Percentiles rank a stretch among this genome's conserved stretches.
phyloP scores from a whole-genome alignment of 2,113 vertebrate genomes.

The Antidorcas marsupialis region DNA sequence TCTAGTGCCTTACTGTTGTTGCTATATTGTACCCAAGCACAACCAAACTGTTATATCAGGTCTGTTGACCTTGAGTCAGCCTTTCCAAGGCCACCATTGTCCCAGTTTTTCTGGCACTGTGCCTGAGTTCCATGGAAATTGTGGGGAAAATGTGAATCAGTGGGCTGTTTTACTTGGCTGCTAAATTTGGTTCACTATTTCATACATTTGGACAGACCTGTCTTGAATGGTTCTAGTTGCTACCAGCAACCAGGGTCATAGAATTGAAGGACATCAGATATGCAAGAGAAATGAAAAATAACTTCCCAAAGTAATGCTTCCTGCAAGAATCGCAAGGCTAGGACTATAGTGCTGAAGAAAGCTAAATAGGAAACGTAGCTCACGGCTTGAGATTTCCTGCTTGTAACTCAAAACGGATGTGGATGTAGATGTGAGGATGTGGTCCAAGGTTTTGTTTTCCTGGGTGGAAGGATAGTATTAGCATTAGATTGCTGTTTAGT shows the following conservation, averaged over 20 bases:
- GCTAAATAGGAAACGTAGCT: not conserved
- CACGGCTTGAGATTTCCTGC: slow-evolving; percentile 33
- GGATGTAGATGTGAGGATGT: not conserved
- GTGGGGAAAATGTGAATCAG: slow-evolving; percentile 46
- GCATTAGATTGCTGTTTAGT: not conserved
- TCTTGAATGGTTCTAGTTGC: slow-evolving; percentile 33
- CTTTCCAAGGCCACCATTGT: slow-evolving; percentile 49
- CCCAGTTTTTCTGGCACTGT: not conserved
- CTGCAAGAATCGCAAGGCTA: slow-evolving; percentile 19
- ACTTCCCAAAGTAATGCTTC: slow-evolving; percentile 31
- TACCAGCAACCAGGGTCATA: slow-evolving; percentile 41
- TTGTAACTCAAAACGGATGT: not conserved
- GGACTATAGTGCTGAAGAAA: not conserved
- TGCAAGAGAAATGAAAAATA: slow-evolving; percentile 54
- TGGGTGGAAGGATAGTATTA: not conserved
- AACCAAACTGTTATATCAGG: not conserved
- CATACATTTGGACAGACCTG: slow-evolving; percentile 48
- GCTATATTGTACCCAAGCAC: not conserved
- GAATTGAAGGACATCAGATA: slow-evolving; percentile 58
- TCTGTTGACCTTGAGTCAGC: not conserved
- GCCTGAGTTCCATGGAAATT: not conserved
- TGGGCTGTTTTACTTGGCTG: slow-evolving; percentile 34
- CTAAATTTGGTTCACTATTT: slow-evolving; percentile 55
- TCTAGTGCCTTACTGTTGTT: not conserved
- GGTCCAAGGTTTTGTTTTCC: not conserved